phyloP scores from a whole-genome alignment of 2,888 invertebrate species.

The Xestia c-nigrum region DNA sequence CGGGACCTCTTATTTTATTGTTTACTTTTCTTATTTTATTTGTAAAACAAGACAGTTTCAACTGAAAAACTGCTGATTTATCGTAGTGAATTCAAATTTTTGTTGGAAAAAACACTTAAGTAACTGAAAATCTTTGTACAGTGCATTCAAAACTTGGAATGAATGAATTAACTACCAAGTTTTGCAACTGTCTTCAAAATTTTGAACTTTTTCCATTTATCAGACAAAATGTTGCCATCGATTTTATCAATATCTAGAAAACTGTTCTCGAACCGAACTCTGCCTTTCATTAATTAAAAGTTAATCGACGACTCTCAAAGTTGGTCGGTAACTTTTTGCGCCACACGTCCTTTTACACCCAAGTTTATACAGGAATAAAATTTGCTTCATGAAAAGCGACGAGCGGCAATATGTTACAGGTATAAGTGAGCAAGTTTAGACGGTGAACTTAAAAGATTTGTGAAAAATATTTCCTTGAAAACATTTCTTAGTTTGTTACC shows the following conservation, averaged over 20 bases:
- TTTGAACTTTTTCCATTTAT: conserved; percentile 43
- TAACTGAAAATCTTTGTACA: background rate
- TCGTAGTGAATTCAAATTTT: too few relatives aligned
- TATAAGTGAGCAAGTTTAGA: conserved; percentile 52
- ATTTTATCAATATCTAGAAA: conserved; percentile 65
- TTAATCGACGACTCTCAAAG: conserved; percentile 71
- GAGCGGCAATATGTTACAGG: conserved; percentile 56
- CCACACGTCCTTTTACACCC: conserved; percentile 54
- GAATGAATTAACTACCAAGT: background rate
- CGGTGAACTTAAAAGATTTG: conserved; percentile 42
- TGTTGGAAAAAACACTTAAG: too few relatives aligned
- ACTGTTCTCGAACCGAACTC: conserved; percentile 69
- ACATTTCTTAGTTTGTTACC: background rate
- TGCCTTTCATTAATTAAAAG: conserved; percentile 77
- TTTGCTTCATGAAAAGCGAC: conserved; percentile 58
- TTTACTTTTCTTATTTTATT: too few relatives aligned
- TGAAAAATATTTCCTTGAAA: conserved; percentile 23
- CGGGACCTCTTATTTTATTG: too few relatives aligned
- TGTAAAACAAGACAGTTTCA: too few relatives aligned
- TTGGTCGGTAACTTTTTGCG: conserved; percentile 58
- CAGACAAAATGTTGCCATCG: conserved; percentile 43
- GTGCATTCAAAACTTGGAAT: background rate
- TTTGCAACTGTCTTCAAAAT: conserved; percentile 1
- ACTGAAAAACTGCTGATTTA: too few relatives aligned
- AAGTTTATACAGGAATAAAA: conserved; percentile 62